Evolutionary conservation across 2,888 invertebrate species (phyloP).

Genomic region (Uropetala carovei): DNA sequence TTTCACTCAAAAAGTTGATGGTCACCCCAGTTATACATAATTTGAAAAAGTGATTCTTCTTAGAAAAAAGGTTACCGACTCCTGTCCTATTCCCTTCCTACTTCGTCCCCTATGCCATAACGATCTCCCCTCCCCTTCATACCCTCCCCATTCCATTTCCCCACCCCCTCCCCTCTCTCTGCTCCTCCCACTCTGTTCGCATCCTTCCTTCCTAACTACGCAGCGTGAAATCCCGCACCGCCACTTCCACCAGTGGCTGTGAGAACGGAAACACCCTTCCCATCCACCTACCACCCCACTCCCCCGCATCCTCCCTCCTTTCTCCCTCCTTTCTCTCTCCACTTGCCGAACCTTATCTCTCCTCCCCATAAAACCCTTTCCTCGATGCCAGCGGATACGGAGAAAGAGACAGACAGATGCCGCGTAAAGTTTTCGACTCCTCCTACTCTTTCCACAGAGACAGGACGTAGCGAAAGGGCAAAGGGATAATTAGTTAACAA

Average conservation of each 20-base stretch:
- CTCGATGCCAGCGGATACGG: background rate
- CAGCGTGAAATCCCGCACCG: background rate
- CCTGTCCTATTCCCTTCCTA: background rate
- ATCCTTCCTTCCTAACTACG: background rate
- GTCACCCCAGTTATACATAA: too few species aligned
- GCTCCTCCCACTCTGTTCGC: background rate
- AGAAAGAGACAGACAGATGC: too few species aligned
- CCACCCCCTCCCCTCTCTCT: background rate
- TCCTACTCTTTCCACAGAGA: too few species aligned
- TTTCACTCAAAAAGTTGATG: too few species aligned
- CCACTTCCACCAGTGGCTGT: background rate
- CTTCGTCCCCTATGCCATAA: too few species aligned
- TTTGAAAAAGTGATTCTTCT: too few species aligned
- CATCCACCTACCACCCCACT: background rate
- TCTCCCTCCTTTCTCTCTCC: background rate
- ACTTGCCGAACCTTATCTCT: background rate
- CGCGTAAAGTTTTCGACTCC: too few species aligned
- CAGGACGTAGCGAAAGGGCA: too few species aligned
- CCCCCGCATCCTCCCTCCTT: background rate
- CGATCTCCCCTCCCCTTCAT: background rate
- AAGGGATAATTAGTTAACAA: too few species aligned
- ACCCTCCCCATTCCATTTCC: background rate
- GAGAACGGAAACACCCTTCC: slow-evolving; percentile 37
- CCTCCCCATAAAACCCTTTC: background rate
- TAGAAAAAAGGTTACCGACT: too few species aligned